Evolutionary conservation across 2,888 invertebrate species (phyloP), one percentile per base, ranked within the genome.

Genomic region (Hypercompe scribonia): DNA sequence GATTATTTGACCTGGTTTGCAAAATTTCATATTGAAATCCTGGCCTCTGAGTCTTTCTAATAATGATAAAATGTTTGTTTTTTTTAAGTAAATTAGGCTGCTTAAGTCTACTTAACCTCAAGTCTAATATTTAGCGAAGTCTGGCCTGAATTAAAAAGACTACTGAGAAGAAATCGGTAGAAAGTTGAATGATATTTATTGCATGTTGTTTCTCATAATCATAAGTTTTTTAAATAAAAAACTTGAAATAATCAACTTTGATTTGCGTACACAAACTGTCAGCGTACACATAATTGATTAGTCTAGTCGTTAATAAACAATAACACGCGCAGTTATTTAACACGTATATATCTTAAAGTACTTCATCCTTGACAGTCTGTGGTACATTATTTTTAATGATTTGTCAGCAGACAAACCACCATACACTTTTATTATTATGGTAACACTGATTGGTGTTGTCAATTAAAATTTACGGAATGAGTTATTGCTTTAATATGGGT

Each of bases 321-420:
- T 42, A 13, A 54, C 64, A 21, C 61, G 65, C 50, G 61, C 31
- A 64, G 28, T 31, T 54, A 68, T 68, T 71, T 65, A 61, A 68
- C 58, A 42, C 10, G 28, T 50, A 50, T 63, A 64, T 65, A 28
- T 70, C 65, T 71, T 74, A 68, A 80, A 84, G 73, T 71, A 73
- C 70, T 74, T 73, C 33, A 83, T 83, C 84, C 84, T 83, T 84
- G 83, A 70, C n/a, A 63, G 67, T 72, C 65, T 70, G 70, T 66
- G 54, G 18, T 64, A 61, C 75, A 72, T 84, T 82, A 75, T 74
- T 36, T 10, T 61, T 24, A 71, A 33, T 81, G 73, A 84, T 84
- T 77, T 84, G 84, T 83, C 85, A 83, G 73, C 65, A 67, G 75
- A 78, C 81, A 34, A n/a, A 65, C 75, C 74, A 74, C 68, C 74